Base-by-base conservation (phyloP, 2,113 vertebrate genomes). In the Strix aluco region DNA sequence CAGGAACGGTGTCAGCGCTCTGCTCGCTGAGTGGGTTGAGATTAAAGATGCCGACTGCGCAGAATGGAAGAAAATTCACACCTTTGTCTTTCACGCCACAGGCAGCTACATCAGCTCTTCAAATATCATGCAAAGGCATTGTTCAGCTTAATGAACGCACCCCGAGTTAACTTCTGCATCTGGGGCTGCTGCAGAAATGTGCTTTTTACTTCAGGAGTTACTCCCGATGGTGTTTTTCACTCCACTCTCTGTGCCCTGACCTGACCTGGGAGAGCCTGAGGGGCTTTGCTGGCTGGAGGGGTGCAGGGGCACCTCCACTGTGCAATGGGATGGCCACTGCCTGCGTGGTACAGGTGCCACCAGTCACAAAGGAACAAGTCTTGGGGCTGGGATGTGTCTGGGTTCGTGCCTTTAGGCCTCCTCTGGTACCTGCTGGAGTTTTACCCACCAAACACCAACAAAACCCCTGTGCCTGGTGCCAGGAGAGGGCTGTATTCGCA, bases 241-340 rank as follows among this genome's bases (percentile, higher is more conserved):
- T 13, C n/a, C 15, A 0, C 3, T 7, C 36, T 4, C 44, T 17
- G 0, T 5, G 22, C 15, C 51, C 54, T 2, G 6, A 1, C 18
- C 55, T 22, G 74, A 36, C 9, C 27, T 2, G 2, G 36, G 22
- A 58, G 14, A n/a, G 36, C 44, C 65, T 0, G 0, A 10, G 61
- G 59, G 57, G 40, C 38, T 74, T 14, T 14, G 29, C 27, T 40
- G 67, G 15, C 26, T 9, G 13, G 25, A 30, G 49, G 49, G 44
- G 22, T 4, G 19, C 42, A 19, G 82, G 22, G 40, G 3, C 62
- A 70, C 19, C 22, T 5, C 23, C 1, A 2, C 86, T 10, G 7
- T 13, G 55, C 32, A 2, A 0, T 0, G 58, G 77, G 20, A 4
- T 29, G 30, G 12, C 13, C 54, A 54, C 46, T 52, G 40, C 22